phyloP scores from a whole-genome alignment of 2,797 vertebrate species.

The Decapterus maruadsi region DNA sequence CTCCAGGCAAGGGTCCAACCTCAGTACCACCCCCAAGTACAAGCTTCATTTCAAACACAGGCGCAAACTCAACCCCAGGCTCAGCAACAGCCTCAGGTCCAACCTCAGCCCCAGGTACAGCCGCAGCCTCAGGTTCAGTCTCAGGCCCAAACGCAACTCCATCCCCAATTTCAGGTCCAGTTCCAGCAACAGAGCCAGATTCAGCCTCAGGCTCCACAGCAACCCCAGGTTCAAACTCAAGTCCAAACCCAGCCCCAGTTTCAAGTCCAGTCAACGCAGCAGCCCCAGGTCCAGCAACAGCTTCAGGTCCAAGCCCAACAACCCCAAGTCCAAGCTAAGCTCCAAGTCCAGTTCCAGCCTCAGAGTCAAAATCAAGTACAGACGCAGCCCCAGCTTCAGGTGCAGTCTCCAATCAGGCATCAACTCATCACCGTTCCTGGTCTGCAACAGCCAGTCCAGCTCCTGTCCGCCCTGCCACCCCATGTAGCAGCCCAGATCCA shows the following conservation, averaged over 20 bases:
- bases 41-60: constrained; percentile 66
- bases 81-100: constrained; percentile 52
- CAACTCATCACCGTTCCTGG: constrained; percentile 92
- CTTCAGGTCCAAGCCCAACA: constrained; percentile 74
- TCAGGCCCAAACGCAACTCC: constrained; percentile 60
- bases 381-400: constrained; percentile 79
- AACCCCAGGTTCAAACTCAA: constrained; percentile 59
- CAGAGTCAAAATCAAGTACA: constrained; percentile 80
- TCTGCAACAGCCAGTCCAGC: constrained; percentile 92
- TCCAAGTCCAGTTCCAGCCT: constrained; percentile 79
- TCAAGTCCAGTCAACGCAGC: constrained; percentile 67
- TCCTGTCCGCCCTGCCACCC: constrained; percentile 89
- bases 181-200: constrained; percentile 65
- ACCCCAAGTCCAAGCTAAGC: constrained; percentile 74
- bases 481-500: constrained; percentile 90
- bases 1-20: constrained; percentile 60
- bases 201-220: constrained; percentile 56
- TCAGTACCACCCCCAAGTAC: constrained; percentile 67
- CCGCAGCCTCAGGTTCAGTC: constrained; percentile 56
- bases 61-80: constrained; percentile 56
- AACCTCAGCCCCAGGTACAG: constrained; percentile 64
- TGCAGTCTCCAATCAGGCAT: constrained; percentile 85
- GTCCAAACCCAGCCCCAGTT: constrained; percentile 70
- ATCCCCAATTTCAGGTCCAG: constrained; percentile 64
- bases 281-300: constrained; percentile 66